Base-by-base conservation (phyloP, 1,140 invertebrate genomes). In the Saxidomus purpurata region DNA sequence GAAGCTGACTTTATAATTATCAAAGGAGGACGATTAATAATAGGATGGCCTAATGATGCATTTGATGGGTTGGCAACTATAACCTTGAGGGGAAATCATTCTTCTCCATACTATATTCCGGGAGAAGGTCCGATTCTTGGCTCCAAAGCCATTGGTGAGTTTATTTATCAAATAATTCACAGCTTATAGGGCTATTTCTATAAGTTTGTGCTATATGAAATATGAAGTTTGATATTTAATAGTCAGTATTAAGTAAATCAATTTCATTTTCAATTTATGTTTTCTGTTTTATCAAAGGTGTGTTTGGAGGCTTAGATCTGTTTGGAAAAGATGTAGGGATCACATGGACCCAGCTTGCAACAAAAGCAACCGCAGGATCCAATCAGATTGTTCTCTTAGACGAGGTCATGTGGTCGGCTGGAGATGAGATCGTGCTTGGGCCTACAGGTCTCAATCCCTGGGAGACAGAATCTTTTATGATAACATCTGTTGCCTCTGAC, bases 301-400 rank as follows among this genome's bases (percentile, higher is more conserved):
- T 95, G 11, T 95, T 94, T 90, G 95, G 95, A 40, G 94, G 93
- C 4, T 91, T 95, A 25, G 94, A 95, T 79, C 81, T 95, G 13
- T 94, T 95, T 88, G 95, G 95, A 28, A 91, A 91, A 59, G 89
- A 92, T 34, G 79, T 90, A 0, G 90, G 85, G 31, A 74, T 91
- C 0, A 90, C 90, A 2, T 95, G 94, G 94, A 95, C 95, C 13
- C 80, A 84, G n/a, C 90, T 96, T 6, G 90, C 89, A 9, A 22
- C 71, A 17, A 94, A 93, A 28, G 95, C 89, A 11, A 86, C 47
- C 22, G 80, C 89, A 31, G 95, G 95, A 22, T 87, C 86, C 2
- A 92, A 76, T 15, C 82, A 82, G 47, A 90, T 96, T 13, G 92
- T 89, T 6, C 55, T 96, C 22, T 49, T 77, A 0, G 89, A 93